Conservation (phyloP, 1,140 invertebrate genomes). For the Pseudomyrmex sp. region DNA sequence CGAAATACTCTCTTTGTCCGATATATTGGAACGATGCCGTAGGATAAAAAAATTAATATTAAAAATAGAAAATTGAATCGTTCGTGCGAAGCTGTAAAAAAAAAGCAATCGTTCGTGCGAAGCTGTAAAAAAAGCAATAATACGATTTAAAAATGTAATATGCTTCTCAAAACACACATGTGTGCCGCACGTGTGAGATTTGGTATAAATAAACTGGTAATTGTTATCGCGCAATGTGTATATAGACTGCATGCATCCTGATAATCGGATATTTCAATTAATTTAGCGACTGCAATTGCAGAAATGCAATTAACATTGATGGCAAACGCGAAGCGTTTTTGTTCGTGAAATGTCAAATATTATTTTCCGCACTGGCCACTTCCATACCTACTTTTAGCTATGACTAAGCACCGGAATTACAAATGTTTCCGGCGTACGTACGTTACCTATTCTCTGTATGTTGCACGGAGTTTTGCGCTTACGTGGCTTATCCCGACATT, state of each 20-base stretch:
- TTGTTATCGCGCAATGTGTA: neutral
- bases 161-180: no score
- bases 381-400: neutral
- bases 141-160: no score
- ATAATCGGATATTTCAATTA: neutral
- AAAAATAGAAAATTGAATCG: no score
- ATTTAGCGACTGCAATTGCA: neutral
- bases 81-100: no score
- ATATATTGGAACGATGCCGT: neutral
- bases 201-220: neutral
- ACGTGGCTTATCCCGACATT: neutral
- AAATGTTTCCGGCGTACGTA: slow-evolving; percentile 22
- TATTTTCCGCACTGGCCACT: no score
- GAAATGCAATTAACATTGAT: neutral
- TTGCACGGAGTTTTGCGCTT: no score
- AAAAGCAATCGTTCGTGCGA: no score
- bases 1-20: neutral
- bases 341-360: neutral
- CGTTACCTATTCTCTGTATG: no score
- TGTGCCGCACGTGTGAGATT: neutral
- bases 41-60: no score
- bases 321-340: neutral
- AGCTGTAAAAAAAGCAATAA: no score
- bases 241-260: neutral
- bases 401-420: slow-evolving; percentile 20